These are phyloP conservation scores for Zaprionus nigranus DNA, from an alignment of 1,140 invertebrate species.

Conservation along the genomic window DNA sequence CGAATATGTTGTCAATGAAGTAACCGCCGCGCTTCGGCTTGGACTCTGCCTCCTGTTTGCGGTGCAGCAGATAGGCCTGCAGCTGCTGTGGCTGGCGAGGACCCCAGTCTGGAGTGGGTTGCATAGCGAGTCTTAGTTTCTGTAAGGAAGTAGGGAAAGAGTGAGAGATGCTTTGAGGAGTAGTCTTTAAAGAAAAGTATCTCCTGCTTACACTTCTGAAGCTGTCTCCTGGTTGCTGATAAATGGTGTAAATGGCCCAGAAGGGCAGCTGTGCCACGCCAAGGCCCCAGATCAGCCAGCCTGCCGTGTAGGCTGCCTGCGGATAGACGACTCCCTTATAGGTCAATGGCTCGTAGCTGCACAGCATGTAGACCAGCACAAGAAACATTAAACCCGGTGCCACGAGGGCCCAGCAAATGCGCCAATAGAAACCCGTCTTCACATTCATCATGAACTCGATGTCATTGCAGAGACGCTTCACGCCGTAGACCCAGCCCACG, in stretches of 20 bases:
- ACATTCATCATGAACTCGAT: constrained; percentile 90
- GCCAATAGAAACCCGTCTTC: constrained; percentile 91
- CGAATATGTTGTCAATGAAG: constrained; percentile 71
- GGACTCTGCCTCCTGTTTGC: constrained; percentile 32
- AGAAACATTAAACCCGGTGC: constrained; percentile 90
- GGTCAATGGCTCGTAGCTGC: constrained; percentile 85
- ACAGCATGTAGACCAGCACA: constrained; percentile 89
- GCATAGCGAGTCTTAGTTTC: constrained; percentile 61
- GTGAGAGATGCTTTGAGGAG: not conserved
- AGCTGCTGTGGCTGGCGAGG: constrained; percentile 56
- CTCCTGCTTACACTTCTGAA: constrained; percentile 53
- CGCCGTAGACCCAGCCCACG: constrained; percentile 91
- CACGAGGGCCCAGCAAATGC: constrained; percentile 91
- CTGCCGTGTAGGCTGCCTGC: constrained; percentile 81
- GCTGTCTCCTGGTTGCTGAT: constrained; percentile 62
- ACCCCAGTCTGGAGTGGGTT: constrained; percentile 69
- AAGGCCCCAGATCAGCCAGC: constrained; percentile 85
- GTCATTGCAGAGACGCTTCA: constrained; percentile 87
- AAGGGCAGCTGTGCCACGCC: constrained; percentile 85
- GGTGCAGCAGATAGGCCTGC: constrained; percentile 62
- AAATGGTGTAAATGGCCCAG: constrained; percentile 82
- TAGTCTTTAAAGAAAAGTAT: not conserved
- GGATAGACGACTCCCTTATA: constrained; percentile 85
- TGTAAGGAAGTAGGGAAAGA: not conserved
- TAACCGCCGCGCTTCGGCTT: constrained; percentile 30